These are phyloP conservation scores for Oenanthe melanoleuca DNA, from an alignment of 2,113 vertebrate species.

Conservation along the genomic window DNA sequence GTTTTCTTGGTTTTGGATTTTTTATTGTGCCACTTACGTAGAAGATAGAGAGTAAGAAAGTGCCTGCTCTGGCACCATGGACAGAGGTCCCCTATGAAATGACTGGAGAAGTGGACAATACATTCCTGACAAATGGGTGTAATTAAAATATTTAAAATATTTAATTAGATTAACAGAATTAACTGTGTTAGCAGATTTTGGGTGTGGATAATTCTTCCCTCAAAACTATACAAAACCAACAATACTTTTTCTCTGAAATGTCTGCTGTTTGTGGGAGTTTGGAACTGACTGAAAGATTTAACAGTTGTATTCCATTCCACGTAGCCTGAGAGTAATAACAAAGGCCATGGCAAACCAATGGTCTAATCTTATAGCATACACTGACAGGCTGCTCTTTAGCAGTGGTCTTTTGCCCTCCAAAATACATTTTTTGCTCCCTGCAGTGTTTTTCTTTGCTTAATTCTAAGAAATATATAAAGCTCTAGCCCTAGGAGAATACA, in stretches of 20 bases:
- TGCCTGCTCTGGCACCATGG: constrained; percentile 15
- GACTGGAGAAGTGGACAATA: background rate
- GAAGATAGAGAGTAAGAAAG: background rate
- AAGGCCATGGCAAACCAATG: rapidly evolving
- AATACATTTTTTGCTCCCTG: background rate
- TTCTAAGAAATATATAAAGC: constrained; percentile 15
- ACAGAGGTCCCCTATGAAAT: background rate
- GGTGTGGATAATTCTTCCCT: background rate
- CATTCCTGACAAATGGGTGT: background rate
- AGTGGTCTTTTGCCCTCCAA: background rate
- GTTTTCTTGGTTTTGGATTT: background rate
- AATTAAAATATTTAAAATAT: background rate
- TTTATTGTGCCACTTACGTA: rapidly evolving
- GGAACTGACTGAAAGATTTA: background rate
- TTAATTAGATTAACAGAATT: background rate
- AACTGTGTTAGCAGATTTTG: background rate
- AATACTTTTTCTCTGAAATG: background rate
- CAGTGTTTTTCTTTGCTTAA: background rate
- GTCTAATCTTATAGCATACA: background rate
- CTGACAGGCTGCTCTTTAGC: background rate
- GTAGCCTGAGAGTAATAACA: background rate
- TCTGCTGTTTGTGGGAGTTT: background rate
- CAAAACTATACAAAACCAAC: background rate
- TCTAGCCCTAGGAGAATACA: background rate
- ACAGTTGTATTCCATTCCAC: background rate